Evolutionary conservation across 2,888 invertebrate genomes (phyloP), one percentile per base, ranked within the genome.

Genomic region (Sarcophaga variegata): DNA sequence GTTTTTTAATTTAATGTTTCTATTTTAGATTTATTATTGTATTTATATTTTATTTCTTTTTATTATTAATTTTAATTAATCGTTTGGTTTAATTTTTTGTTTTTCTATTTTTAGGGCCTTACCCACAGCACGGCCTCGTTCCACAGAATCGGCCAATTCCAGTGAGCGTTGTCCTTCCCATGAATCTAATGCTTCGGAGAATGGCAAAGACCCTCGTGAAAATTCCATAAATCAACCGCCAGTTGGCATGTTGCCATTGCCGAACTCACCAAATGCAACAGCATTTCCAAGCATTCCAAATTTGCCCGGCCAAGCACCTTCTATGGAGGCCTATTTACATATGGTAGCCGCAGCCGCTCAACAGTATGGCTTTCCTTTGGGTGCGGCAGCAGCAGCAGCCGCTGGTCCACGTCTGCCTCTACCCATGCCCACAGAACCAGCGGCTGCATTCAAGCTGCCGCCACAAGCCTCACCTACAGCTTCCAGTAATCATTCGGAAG

Each of bases 321-420:
- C 97, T 4, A 97, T 97, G 94, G 97, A 97, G 85, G 97, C 97
- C n/a, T 97, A 97, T 92, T 95, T 97, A 83, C 96, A 96, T 85
- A 93, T 93, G 93, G 96, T 96, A 4, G 96, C 96, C 6, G 96
- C 96, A 22, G 96, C 96, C 8, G 96, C 96, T 2, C 96, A 95
- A 89, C 97, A 97, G 89, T 96, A 97, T 92, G 95, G 97, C 81
- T 94, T 96, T 83, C 95, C 97, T 83, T 95, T 97, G 92, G 96
- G 96, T 64, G 87, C 88, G 10, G 87, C 86, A 2, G 85, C 91
- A 0, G 91, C 91, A 0, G 91, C 90, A 0, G 92, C 90, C 1
- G 90, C 90, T 0, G 91, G 92, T 0, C 90, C 91, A 14, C 91
- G 92, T 1, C 79, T 93, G 74, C 93, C 93, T 89, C 95, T 97